A percentile compares a stretch with the other conserved stretches of the same genome.
phyloP scores from a whole-genome alignment of 1,140 invertebrate species.

The Tetramorium simillimum region DNA sequence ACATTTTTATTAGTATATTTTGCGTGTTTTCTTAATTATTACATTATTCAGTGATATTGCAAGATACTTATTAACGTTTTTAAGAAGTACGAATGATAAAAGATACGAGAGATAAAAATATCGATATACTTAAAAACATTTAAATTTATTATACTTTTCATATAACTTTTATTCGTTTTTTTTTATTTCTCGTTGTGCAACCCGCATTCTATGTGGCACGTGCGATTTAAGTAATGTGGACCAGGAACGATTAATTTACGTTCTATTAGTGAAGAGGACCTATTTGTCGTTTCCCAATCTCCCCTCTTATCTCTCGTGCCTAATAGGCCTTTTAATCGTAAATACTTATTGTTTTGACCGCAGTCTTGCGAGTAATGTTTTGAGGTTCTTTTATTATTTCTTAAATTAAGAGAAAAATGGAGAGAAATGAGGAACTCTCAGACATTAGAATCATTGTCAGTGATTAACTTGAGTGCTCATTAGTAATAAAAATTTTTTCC shows the following conservation, averaged over 20 bases:
- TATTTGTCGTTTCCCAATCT: background rate
- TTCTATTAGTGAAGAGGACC: constrained; percentile 63
- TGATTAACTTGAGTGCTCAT: no score
- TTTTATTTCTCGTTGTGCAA: constrained; percentile 30
- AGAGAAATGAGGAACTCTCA: background rate
- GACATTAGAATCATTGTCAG: no score
- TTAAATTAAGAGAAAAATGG: background rate
- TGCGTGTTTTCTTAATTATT: background rate
- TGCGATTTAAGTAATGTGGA: constrained; percentile 39
- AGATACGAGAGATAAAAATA: background rate
- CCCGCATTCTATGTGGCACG: constrained; percentile 42
- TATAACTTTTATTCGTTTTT: background rate
- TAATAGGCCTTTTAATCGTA: background rate
- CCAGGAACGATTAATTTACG: constrained; percentile 61
- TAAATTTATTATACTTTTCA: background rate
- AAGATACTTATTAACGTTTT: background rate
- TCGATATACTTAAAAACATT: background rate
- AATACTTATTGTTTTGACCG: constrained; percentile 1
- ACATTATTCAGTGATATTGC: background rate
- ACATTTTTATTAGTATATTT: background rate
- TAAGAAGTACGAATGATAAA: background rate
- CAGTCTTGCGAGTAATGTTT: background rate
- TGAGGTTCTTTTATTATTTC: background rate
- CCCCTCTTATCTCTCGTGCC: background rate
- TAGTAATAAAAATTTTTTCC: no score